Evolutionary conservation across 2,797 vertebrate genomes (phyloP), one percentile per base, ranked within the genome.

Genomic region (Gadopsis bispinosus): DNA sequence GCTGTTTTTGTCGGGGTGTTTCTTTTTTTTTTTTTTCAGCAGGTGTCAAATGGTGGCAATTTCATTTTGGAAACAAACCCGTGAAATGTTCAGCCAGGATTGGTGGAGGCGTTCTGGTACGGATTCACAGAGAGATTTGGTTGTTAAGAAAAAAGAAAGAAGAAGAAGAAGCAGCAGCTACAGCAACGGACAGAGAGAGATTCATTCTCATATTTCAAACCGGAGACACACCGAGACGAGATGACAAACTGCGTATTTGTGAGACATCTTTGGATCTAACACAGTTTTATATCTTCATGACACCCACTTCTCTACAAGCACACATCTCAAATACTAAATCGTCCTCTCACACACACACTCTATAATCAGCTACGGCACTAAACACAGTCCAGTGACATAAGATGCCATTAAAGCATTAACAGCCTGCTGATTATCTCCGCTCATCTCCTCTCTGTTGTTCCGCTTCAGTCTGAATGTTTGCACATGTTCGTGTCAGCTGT

Each of bases 41-140:
- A 61, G 80, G 50, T 80, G 79, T 79, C 67, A 73, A 71, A 79
- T 45, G 19, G 68, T 65, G 48, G 35, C 3, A 1, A 20, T 67
- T 79, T 83, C 29, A 37, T 78, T 87, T 83, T 83, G 83, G 80
- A 87, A 80, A 70, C 69, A 78, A 80, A 81, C 61, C 65, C 2
- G 48, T 59, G 73, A 84, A 83, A 87, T 83, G 83, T 89, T 86
- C 79, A 70, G 74, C 81, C 88, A 83, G 79, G 75, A 72, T 63
- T 48, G 45, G 73, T 19, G 88, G 85, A 80, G 81, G 88, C 85
- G 81, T 85, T 50, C 4, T 68, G 69, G 80, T 66, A 10, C 37
- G 67, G 74, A 66, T 84, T 80, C 61, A 51, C 71, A 53, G 29
- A 54, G 11, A 3, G 74, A 60, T 64, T 66, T 31, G 59, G 37